Evolutionary conservation across 1,140 invertebrate genomes (phyloP), one percentile per base, ranked within the genome.

Genomic region (Ganaspis sp.): DNA sequence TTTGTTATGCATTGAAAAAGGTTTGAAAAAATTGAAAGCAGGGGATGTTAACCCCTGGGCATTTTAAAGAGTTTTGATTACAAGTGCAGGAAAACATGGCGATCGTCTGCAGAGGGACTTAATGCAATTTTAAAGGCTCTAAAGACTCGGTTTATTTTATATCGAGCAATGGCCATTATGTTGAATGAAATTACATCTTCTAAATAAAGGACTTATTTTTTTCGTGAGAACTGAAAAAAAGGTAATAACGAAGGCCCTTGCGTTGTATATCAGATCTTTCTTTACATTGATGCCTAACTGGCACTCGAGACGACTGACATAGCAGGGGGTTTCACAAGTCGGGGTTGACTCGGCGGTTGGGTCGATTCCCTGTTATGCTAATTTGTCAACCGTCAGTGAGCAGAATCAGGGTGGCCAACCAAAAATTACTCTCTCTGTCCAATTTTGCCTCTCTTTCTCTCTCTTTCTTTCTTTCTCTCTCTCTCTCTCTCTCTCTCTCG

Each of bases 291-390:
- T 81, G 82, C 78, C 79, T 85, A 85, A 86, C 84, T 84, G 85
- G 84, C 83, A 86, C 87, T 90, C 85, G 87, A 88, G 87, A 88
- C 88, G 80, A 81, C 76, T 86, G 83, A n/a, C 45, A 49, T 49
- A 49, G 79, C 80, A 84, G 84, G 84, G 83, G 85, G 81, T 83
- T 87, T 81, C 72, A 71, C 80, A 75, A 81, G 81, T 79, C 79
- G 78, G 82, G 86, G 86, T 88, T 89, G 84, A 88, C 86, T 86
- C 83, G 86, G 79, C 83, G 84, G 86, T 90, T 86, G 85, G 84
- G 83, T 89, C 88, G 87, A 89, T 90, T 89, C 88, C 88, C 86
- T 85, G 88, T 91, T 90, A 91, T 90, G 89, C 87, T 90, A 91
- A 90, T 90, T 89, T 87, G 87, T 90, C 88, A 90, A 90, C 89